These are phyloP conservation scores for Lepidocolaptes lacrymiger DNA, from an alignment of 2,797 vertebrate species.

Conservation along the genomic window DNA sequence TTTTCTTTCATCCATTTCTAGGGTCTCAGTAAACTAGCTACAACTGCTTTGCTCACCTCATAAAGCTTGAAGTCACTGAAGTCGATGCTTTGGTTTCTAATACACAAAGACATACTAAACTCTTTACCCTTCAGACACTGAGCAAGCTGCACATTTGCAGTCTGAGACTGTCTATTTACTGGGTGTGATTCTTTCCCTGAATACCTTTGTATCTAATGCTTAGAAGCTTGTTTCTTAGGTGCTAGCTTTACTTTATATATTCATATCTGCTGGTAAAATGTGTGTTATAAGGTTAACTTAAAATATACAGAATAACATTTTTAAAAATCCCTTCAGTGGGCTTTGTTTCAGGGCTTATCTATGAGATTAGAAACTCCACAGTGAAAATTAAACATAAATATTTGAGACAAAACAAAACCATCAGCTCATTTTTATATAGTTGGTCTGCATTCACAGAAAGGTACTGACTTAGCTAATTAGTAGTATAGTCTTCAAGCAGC, in stretches of 20 bases:
- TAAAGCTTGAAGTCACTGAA: neutral
- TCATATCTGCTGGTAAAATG: neutral
- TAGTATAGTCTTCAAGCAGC: neutral
- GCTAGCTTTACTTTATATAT: neutral
- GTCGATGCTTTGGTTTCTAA: neutral
- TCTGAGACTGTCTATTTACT: neutral
- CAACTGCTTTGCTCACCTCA: neutral
- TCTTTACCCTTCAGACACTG: neutral
- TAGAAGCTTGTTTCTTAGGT: neutral
- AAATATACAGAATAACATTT: neutral
- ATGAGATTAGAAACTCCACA: neutral
- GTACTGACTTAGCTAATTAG: neutral
- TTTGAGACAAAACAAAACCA: neutral
- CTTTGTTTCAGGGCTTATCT: neutral
- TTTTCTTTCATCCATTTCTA: neutral
- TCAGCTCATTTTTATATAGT: neutral
- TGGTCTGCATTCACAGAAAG: neutral
- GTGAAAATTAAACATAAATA: neutral
- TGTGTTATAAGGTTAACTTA: neutral
- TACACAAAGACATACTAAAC: neutral
- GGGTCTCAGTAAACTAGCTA: neutral
- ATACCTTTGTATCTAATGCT: neutral
- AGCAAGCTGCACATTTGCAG: neutral
- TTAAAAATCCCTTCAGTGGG: neutral
- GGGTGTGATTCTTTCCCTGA: neutral